Conservation (phyloP, 2,888 invertebrate species). For the Latrodectus elegans region DNA sequence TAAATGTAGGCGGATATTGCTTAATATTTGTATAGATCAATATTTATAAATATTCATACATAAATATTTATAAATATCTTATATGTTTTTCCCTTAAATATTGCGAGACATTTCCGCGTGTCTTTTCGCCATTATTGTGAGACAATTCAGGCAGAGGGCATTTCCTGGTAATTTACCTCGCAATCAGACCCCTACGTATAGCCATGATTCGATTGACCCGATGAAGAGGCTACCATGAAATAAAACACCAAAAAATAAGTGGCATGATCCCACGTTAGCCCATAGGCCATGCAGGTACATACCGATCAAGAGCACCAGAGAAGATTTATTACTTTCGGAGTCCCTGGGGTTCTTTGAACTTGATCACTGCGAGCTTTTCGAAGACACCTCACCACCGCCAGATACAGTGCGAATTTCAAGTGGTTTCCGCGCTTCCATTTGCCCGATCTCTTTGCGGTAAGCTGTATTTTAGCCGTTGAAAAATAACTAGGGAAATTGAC, state of each 20-base stretch:
- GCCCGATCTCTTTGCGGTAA: no score
- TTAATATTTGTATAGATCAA: no score
- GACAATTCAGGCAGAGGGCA: background rate
- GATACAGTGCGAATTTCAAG: no score
- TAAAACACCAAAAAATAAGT: background rate
- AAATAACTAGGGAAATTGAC: no score
- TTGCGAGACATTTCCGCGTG: no score
- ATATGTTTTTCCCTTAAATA: no score
- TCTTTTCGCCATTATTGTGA: no score
- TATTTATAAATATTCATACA: no score
- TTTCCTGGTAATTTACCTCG: background rate
- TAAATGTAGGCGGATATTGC: no score
- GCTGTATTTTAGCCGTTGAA: no score
- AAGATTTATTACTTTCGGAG: background rate
- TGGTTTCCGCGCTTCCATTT: no score
- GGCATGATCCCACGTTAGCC: slow-evolving; percentile 1
- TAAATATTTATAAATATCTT: no score
- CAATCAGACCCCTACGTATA: background rate
- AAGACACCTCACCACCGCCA: background rate
- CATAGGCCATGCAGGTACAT: slow-evolving; percentile 3
- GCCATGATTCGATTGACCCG: background rate
- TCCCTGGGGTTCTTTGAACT: background rate
- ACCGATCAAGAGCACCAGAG: background rate
- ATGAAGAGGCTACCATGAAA: background rate
- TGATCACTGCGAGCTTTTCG: background rate